phyloP scores from a whole-genome alignment of 1,140 invertebrate species.

The Pseudomyrmex pallidus region DNA sequence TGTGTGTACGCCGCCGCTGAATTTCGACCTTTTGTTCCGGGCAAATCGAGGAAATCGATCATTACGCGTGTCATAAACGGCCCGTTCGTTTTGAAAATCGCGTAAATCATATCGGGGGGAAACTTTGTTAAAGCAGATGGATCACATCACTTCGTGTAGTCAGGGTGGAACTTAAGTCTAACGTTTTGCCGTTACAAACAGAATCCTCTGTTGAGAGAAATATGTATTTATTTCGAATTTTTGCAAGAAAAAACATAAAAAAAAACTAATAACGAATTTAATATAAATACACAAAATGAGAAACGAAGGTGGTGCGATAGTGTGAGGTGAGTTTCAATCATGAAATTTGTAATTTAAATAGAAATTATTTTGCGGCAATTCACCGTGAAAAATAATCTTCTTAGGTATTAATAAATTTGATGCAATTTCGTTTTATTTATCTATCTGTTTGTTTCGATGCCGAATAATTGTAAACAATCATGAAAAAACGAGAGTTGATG shows the following conservation, averaged over 20 bases:
- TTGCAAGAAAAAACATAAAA: background rate
- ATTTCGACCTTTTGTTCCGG: conserved; percentile 41
- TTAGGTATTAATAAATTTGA: too few relatives aligned
- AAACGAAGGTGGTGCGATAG: too few relatives aligned
- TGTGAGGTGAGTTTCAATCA: too few relatives aligned
- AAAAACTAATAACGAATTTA: too few relatives aligned
- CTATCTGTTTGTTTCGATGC: too few relatives aligned
- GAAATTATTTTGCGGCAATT: too few relatives aligned
- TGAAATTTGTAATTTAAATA: too few relatives aligned
- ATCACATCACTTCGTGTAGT: background rate
- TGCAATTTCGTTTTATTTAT: too few relatives aligned
- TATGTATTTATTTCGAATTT: background rate
- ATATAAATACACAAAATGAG: too few relatives aligned
- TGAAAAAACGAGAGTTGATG: too few relatives aligned
- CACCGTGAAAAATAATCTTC: too few relatives aligned
- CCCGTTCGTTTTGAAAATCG: conserved; percentile 48
- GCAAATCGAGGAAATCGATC: conserved; percentile 51
- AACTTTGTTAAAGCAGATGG: conserved; percentile 49
- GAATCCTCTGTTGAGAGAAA: background rate
- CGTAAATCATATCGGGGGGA: conserved; percentile 27
- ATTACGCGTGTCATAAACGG: conserved; percentile 57
- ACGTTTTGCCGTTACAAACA: background rate
- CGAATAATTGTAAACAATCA: too few relatives aligned
- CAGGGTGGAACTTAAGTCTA: background rate
- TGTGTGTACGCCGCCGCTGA: background rate